Evolutionary conservation across 2,888 invertebrate genomes (phyloP).

Genomic region (Dryomyza anilis): DNA sequence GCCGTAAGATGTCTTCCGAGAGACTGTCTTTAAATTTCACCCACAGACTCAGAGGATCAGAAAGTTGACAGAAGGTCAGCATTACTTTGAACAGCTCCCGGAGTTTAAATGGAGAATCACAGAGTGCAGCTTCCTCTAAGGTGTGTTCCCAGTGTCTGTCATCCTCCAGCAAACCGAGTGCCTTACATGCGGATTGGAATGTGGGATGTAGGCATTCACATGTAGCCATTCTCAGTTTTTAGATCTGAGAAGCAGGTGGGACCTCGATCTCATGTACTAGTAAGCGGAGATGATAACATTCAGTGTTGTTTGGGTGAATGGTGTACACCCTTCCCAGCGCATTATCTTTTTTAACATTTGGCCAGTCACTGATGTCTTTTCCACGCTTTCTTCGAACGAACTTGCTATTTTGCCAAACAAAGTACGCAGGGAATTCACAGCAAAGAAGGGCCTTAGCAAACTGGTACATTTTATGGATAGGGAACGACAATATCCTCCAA

Average conservation of each 20-base stretch:
- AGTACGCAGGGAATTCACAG: conserved; percentile 21
- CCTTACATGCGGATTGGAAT: not conserved
- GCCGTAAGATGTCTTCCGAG: conserved; percentile 10
- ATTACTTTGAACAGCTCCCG: conserved; percentile 25
- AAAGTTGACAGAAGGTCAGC: conserved; percentile 26
- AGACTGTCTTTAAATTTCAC: conserved; percentile 20
- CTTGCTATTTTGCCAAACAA: conserved; percentile 8
- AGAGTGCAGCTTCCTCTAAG: conserved; percentile 23
- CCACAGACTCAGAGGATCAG: conserved; percentile 23
- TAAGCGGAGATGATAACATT: conserved; percentile 22
- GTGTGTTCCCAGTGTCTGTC: conserved; percentile 25
- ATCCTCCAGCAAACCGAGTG: conserved; percentile 26
- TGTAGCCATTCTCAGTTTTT: conserved; percentile 20
- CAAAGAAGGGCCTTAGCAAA: conserved; percentile 10
- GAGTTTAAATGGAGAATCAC: conserved; percentile 14
- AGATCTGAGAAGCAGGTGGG: conserved; percentile 22
- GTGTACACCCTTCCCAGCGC: conserved; percentile 24
- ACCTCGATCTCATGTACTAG: conserved; percentile 13
- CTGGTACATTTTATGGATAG: conserved; percentile 18
- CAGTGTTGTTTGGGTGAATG: conserved; percentile 20
- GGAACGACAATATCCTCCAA: conserved; percentile 23
- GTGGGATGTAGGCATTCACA: conserved; percentile 18
- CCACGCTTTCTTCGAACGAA: conserved; percentile 21
- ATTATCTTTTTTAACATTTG: conserved; percentile 9
- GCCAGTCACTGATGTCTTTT: not conserved